Percentiles rank a stretch among this genome's conserved stretches.
phyloP scores from a whole-genome alignment of 2,888 invertebrate genomes.

The Lepetodrilus schrolli region DNA sequence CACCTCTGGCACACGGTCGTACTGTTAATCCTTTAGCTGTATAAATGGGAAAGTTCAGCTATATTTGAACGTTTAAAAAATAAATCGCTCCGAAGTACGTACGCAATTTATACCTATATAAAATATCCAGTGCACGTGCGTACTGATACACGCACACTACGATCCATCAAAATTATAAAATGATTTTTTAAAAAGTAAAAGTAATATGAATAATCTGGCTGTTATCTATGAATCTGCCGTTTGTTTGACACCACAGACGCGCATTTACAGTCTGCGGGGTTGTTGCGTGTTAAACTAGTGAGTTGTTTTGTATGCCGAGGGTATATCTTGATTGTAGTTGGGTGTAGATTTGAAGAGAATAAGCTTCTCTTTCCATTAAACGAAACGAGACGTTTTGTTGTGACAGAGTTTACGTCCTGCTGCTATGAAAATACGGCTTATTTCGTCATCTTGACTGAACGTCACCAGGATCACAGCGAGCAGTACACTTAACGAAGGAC shows the following conservation, averaged over 20 bases:
- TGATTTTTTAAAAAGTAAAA: too few species aligned
- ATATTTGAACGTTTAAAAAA: too few species aligned
- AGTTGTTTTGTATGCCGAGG: not conserved
- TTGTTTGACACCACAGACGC: not conserved
- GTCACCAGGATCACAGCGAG: not conserved
- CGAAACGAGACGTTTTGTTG: constrained; percentile 2
- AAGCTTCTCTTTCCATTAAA: constrained; percentile 8
- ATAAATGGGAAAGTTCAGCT: too few species aligned
- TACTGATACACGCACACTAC: too few species aligned
- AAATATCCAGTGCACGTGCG: too few species aligned
- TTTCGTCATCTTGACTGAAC: not conserved
- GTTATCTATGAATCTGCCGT: too few species aligned
- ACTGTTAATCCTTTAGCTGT: too few species aligned
- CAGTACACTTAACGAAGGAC: not conserved
- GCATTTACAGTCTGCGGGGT: not conserved
- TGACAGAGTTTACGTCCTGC: constrained; percentile 1
- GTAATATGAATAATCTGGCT: too few species aligned
- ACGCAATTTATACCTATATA: too few species aligned
- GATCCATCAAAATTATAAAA: too few species aligned
- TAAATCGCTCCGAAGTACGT: too few species aligned
- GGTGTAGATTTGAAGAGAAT: not conserved
- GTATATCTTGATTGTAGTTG: not conserved
- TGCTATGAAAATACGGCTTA: constrained; percentile 25
- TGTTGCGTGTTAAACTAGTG: not conserved
- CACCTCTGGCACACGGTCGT: too few species aligned